phyloP scores from a whole-genome alignment of 2,113 vertebrate species.

The Catharus bicknelli region DNA sequence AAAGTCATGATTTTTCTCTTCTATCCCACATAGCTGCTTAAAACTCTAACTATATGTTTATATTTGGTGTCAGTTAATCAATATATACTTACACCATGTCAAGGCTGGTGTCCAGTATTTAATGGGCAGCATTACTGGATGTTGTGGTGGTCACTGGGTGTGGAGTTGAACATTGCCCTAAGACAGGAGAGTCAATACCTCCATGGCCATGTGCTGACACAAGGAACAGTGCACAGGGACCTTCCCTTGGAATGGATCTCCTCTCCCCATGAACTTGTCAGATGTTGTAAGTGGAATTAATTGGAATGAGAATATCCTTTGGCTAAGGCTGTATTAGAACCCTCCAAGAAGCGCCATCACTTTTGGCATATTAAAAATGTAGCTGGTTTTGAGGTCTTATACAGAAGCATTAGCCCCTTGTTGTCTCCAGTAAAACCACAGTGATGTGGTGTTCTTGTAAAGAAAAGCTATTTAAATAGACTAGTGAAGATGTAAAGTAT shows the following conservation, averaged over 20 bases:
- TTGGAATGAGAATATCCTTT: background rate
- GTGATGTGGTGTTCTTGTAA: background rate
- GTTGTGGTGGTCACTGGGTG: fast-evolving
- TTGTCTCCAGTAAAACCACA: background rate
- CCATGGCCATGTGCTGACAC: background rate
- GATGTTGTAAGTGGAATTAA: background rate
- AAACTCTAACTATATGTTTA: background rate
- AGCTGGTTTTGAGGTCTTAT: background rate
- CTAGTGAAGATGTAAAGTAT: background rate
- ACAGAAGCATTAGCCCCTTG: background rate
- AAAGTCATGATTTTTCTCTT: background rate
- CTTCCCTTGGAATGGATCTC: background rate
- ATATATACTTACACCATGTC: background rate
- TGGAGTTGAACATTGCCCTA: fast-evolving
- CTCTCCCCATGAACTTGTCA: background rate
- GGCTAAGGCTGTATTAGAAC: background rate
- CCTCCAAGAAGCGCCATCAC: fast-evolving
- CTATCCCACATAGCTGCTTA: background rate
- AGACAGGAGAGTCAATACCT: fast-evolving
- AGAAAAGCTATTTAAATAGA: background rate
- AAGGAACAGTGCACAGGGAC: background rate
- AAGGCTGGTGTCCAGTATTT: background rate
- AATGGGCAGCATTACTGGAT: fast-evolving
- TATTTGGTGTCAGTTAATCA: background rate
- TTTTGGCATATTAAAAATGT: background rate